Evolutionary conservation across 1,140 invertebrate species (phyloP), one percentile per base, ranked within the genome.

Genomic region (Streblospio benedicti): DNA sequence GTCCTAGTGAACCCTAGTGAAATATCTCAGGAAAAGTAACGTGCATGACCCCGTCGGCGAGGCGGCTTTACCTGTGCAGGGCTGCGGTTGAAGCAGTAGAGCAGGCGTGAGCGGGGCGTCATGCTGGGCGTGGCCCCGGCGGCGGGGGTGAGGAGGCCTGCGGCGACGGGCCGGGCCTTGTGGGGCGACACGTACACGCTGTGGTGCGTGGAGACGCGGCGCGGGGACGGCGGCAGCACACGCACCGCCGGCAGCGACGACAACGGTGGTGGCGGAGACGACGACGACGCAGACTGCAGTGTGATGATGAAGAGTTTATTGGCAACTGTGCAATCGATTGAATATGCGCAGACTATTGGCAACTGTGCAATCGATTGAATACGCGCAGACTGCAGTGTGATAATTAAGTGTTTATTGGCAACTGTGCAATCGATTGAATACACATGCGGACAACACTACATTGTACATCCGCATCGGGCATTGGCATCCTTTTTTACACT

Each of bases 21-120:
- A 25, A n/a, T n/a, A n/a, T n/a, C n/a, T n/a, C n/a, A n/a, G n/a
- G n/a, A n/a, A n/a, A n/a, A n/a, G n/a, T n/a, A n/a, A n/a, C n/a
- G n/a, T n/a, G n/a, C n/a, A n/a, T n/a, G n/a, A n/a, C n/a, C n/a
- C n/a, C n/a, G n/a, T n/a, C n/a, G n/a, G n/a, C n/a, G n/a, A n/a
- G n/a, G n/a, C n/a, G n/a, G n/a, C n/a, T n/a, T n/a, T 80, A 91
- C 89, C 84, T 92, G 91, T 58, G 89, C 88, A 16, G 92, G 91
- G 79, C 91, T 95, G 57, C 85, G 83, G 73, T 86, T 89, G 74
- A 97, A 92, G 63, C 85, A 86, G 77, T 93, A 97, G 47, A 85
- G 86, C 63, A 91, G 79, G 61, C 85, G 84, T 25, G 58, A 67
- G 18, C 51, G 45, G 31, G 59, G 64, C 4, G 67, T 65, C 23